Conservation (phyloP, 2,888 invertebrate species). For the Microdon myrmicae region DNA sequence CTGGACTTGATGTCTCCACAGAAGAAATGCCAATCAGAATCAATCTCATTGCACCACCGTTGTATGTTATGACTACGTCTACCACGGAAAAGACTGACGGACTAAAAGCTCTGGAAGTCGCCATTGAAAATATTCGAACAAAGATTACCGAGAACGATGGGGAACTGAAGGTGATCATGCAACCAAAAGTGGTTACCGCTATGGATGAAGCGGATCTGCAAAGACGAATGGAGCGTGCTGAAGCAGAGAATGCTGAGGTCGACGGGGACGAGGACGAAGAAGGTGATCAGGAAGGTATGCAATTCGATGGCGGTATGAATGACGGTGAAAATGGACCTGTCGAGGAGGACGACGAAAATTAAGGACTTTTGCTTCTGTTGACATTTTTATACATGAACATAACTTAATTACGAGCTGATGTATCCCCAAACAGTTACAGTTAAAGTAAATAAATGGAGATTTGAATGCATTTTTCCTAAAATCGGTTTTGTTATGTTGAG, state of each 20-base stretch:
- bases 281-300: slow-evolving; percentile 68
- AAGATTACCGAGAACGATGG: slow-evolving; percentile 87
- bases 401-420: no score
- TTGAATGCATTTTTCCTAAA: no score
- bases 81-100: slow-evolving; percentile 97
- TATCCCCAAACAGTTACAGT: no score
- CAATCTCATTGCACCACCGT: slow-evolving; percentile 97
- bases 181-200: slow-evolving; percentile 98
- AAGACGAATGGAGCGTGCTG: slow-evolving; percentile 91
- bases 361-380: no score
- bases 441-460: no score
- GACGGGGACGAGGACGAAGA: slow-evolving; percentile 87
- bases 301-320: slow-evolving; percentile 61
- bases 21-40: slow-evolving; percentile 97
- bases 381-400: no score
- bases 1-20: slow-evolving; percentile 90
- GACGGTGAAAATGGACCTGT: slow-evolving; percentile 20
- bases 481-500: no score
- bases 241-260: slow-evolving; percentile 93
- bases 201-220: slow-evolving; percentile 96
- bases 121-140: slow-evolving; percentile 86
- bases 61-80: slow-evolving; percentile 97
- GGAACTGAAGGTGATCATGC: slow-evolving; percentile 94
- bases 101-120: slow-evolving; percentile 86
- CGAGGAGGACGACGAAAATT: slow-evolving; percentile 36